Conservation (phyloP, 1,140 invertebrate species). For the Pogonomyrmex californicus region DNA sequence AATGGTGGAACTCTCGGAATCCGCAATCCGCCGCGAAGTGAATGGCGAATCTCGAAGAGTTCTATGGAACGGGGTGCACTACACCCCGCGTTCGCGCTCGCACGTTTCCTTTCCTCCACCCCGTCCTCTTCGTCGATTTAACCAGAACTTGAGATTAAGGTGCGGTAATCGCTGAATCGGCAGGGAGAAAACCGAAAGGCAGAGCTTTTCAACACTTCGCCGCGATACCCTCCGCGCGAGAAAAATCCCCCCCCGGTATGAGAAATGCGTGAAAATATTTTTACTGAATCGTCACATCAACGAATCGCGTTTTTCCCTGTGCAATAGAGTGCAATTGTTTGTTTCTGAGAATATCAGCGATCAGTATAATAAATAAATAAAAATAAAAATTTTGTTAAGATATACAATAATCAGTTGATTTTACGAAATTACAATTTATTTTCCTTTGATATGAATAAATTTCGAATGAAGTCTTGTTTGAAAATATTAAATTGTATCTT, state of each 20-base stretch:
- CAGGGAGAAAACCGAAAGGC: constrained; percentile 57
- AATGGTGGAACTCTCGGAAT: constrained; percentile 83
- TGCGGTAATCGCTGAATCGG: constrained; percentile 76
- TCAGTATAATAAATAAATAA: neutral
- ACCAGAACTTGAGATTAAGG: constrained; percentile 72
- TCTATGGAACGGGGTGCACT: constrained; percentile 50
- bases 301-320: neutral
- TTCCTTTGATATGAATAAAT: neutral
- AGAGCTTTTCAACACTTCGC: constrained; percentile 44
- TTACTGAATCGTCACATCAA: constrained; percentile 29
- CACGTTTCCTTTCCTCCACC: constrained; percentile 61
- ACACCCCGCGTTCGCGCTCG: constrained; percentile 46
- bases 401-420: neutral
- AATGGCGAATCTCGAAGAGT: constrained; percentile 82
- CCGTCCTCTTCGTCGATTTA: constrained; percentile 53
- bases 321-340: neutral
- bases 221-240: constrained; percentile 67
- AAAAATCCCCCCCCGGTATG: constrained; percentile 27
- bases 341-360: no score
- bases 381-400: neutral
- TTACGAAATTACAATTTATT: neutral
- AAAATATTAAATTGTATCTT: neutral
- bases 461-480: neutral
- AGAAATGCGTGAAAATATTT: constrained; percentile 57
- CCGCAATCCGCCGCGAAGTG: constrained; percentile 83